These are phyloP conservation scores for Perccottus glenii DNA, from an alignment of 2,113 vertebrate species.

Conservation along the genomic window DNA sequence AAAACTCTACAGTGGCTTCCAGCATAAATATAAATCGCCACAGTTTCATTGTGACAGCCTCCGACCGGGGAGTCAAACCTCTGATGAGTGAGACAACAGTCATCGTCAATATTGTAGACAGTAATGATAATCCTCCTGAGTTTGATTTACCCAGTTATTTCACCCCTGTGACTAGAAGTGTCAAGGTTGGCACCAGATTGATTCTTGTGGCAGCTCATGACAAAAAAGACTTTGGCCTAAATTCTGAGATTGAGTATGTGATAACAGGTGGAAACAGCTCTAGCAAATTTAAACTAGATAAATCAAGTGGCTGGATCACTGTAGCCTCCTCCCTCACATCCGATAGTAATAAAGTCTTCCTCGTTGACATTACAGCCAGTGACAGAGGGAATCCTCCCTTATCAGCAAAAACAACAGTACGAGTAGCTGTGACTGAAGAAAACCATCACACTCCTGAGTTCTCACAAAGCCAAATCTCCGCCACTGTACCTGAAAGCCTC, in stretches of 20 bases:
- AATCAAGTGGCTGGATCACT: slow-evolving; percentile 88
- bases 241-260: slow-evolving; percentile 91
- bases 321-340: slow-evolving; percentile 87
- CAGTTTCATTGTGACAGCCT: slow-evolving; percentile 95
- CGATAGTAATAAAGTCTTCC: slow-evolving; percentile 86
- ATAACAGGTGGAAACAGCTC: slow-evolving; percentile 84
- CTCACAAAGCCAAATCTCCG: slow-evolving; percentile 89
- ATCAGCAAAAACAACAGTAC: slow-evolving; percentile 80
- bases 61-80: slow-evolving; percentile 87
- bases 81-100: slow-evolving; percentile 94
- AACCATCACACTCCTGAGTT: slow-evolving; percentile 96
- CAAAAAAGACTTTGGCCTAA: slow-evolving; percentile 92
- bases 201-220: slow-evolving; percentile 88
- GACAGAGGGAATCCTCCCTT: slow-evolving; percentile 95
- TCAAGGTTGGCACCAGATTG: slow-evolving; percentile 87
- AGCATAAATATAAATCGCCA: slow-evolving; percentile 92
- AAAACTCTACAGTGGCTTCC: slow-evolving; percentile 83
- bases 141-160: slow-evolving; percentile 86
- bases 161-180: slow-evolving; percentile 93
- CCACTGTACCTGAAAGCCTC: slow-evolving; percentile 88
- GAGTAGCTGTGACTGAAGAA: slow-evolving; percentile 91
- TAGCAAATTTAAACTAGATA: slow-evolving; percentile 87
- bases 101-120: slow-evolving; percentile 92
- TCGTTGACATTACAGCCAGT: slow-evolving; percentile 85
- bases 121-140: slow-evolving; percentile 91